Evolutionary conservation across 2,797 vertebrate species (phyloP).

Genomic region (Pipistrellus nathusii): DNA sequence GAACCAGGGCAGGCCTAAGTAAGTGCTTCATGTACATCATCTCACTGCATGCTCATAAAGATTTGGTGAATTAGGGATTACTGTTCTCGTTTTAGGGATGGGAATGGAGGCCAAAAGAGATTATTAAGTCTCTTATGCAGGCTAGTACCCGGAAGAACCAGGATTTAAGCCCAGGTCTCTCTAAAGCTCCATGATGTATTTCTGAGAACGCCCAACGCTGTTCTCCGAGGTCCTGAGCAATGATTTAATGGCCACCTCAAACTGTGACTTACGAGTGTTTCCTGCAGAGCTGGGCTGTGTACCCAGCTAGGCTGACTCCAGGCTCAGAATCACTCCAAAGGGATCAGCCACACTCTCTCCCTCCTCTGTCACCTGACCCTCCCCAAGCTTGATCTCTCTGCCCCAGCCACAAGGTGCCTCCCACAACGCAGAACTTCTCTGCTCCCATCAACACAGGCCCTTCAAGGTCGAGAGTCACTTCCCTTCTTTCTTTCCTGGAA

Average conservation of each 20-base stretch:
- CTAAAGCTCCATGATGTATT: background rate
- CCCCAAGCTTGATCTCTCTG: background rate
- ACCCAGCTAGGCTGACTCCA: background rate
- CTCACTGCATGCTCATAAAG: background rate
- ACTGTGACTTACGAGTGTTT: background rate
- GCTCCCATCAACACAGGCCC: background rate
- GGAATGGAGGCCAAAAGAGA: background rate
- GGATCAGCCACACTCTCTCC: accelerated
- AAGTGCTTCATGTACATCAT: background rate
- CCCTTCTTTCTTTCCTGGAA: background rate
- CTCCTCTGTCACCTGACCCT: background rate
- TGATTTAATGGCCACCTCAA: background rate
- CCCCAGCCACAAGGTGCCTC: no score
- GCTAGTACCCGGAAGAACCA: background rate
- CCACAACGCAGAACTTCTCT: background rate
- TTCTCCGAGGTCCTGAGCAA: background rate
- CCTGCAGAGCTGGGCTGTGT: background rate
- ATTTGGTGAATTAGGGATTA: slow-evolving; percentile 2
- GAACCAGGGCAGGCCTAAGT: slow-evolving; percentile 37
- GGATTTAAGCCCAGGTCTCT: background rate
- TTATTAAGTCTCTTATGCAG: background rate
- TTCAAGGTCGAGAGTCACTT: background rate
- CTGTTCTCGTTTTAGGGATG: background rate
- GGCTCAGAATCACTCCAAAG: background rate
- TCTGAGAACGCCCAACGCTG: background rate